Conservation (phyloP, 1,140 invertebrate genomes). For the Nasonia longicornis region DNA sequence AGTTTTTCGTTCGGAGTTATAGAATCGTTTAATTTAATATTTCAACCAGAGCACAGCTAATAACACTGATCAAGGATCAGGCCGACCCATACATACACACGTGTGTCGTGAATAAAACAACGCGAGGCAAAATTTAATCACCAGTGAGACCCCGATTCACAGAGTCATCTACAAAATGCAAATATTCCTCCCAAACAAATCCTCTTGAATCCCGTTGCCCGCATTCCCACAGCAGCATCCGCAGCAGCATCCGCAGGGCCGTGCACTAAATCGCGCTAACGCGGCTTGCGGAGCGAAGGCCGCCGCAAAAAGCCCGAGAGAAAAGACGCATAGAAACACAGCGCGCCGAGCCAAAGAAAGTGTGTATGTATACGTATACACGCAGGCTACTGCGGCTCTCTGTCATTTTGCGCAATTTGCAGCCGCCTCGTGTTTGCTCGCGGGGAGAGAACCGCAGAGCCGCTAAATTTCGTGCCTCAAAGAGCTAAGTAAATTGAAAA, state of each 20-base stretch:
- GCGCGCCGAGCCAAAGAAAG: not conserved
- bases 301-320: not conserved
- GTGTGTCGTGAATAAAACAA: too few relatives aligned
- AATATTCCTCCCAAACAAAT: too few relatives aligned
- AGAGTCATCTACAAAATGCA: too few relatives aligned
- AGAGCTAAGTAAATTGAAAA: slow-evolving; percentile 44
- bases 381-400: not conserved
- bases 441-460: not conserved
- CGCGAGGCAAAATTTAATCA: too few relatives aligned
- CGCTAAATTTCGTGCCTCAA: slow-evolving; percentile 42
- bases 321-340: not conserved
- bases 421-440: slow-evolving; percentile 25
- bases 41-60: too few relatives aligned
- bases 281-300: not conserved
- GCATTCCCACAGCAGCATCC: too few relatives aligned
- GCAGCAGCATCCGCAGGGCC: not conserved
- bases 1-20: too few relatives aligned
- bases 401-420: slow-evolving; percentile 39
- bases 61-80: too few relatives aligned
- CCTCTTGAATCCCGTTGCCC: too few relatives aligned
- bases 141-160: too few relatives aligned
- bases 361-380: not conserved
- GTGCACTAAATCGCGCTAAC: slow-evolving; percentile 31
- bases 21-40: too few relatives aligned
- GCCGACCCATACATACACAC: too few relatives aligned